phyloP scores from a whole-genome alignment of 2,113 vertebrate species.

The Lagenorhynchus albirostris region DNA sequence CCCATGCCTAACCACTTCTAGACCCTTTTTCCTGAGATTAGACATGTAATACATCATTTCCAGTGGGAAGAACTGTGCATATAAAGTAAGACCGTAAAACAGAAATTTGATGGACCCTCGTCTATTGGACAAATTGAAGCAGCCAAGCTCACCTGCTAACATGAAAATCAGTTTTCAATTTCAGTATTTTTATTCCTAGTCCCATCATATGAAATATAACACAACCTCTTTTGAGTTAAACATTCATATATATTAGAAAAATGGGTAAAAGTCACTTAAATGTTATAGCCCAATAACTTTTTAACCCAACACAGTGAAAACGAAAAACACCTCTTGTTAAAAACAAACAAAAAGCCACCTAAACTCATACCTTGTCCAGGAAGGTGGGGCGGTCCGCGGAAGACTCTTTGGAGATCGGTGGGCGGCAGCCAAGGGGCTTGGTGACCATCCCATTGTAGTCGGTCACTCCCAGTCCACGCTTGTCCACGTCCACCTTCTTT shows the following conservation, averaged over 20 bases:
- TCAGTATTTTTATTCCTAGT: not conserved
- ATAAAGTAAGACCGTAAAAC: not conserved
- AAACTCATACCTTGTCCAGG: constrained; percentile 91
- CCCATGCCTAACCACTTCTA: not conserved
- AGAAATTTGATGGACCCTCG: not conserved
- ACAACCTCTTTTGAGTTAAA: not conserved
- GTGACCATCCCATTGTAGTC: constrained; percentile 96
- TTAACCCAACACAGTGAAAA: not conserved
- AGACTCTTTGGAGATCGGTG: constrained; percentile 98
- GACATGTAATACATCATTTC: not conserved
- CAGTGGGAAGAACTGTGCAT: not conserved
- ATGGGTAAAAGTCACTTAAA: not conserved
- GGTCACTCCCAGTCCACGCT: constrained; percentile 94
- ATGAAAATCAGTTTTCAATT: not conserved
- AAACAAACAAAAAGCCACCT: not conserved
- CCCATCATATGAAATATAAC: not conserved
- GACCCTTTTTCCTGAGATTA: not conserved
- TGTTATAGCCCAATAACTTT: not conserved
- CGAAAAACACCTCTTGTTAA: not conserved
- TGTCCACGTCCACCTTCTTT: constrained; percentile 99
- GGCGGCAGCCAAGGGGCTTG: constrained; percentile 94
- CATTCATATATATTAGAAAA: not conserved
- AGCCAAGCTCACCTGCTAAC: not conserved
- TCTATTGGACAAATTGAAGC: not conserved
- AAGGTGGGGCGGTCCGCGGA: constrained; percentile 93